Percentiles rank a stretch among this genome's conserved stretches.
phyloP scores from a whole-genome alignment of 2,113 vertebrate species.

The Bubo bubo region DNA sequence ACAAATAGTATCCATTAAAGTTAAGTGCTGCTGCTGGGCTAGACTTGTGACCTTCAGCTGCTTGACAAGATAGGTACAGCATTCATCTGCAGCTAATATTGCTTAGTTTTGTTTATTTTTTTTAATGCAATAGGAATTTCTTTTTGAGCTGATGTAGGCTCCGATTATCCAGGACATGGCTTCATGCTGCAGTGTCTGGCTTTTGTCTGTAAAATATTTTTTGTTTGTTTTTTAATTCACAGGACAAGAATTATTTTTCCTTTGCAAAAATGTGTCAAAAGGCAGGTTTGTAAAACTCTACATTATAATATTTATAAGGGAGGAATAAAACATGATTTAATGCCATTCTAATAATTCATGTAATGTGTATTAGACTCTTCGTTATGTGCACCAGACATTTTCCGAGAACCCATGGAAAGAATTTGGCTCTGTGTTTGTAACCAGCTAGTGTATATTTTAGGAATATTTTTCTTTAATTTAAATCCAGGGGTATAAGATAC shows the following conservation, averaged over 20 bases:
- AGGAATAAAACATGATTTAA: background rate
- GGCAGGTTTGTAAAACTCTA: background rate
- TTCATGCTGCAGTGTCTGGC: background rate
- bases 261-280: background rate
- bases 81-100: background rate
- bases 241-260: background rate
- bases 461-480: slow-evolving; percentile 9
- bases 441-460: background rate
- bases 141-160: background rate
- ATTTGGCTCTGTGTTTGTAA: background rate
- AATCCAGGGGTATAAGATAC: background rate
- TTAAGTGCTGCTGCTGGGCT: background rate
- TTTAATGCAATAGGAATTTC: background rate
- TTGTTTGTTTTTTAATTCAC: background rate
- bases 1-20: background rate
- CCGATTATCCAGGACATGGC: background rate
- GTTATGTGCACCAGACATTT: background rate
- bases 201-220: background rate
- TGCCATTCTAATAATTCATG: background rate
- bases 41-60: background rate
- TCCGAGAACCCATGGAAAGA: background rate
- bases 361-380: background rate
- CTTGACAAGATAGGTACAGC: background rate
- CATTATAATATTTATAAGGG: background rate
- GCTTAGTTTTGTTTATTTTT: background rate